phyloP scores from a whole-genome alignment of 2,797 vertebrate genomes.

The Crocidura indochinensis region DNA sequence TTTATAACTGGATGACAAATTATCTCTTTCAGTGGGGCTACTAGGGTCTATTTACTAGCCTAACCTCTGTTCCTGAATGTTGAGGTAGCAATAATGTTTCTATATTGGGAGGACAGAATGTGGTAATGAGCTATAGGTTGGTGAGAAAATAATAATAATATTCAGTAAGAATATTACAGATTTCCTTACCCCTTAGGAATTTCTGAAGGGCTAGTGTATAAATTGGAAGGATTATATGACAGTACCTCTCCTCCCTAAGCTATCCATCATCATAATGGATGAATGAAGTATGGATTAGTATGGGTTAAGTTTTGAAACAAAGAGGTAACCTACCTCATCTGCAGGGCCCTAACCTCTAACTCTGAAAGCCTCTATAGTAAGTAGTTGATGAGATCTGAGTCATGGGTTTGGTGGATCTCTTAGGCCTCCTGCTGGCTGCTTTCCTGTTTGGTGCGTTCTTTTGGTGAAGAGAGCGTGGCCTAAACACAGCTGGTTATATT shows the following conservation, averaged over 20 bases:
- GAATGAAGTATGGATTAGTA: neutral
- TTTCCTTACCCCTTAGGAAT: neutral
- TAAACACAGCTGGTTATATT: neutral
- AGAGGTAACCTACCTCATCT: neutral
- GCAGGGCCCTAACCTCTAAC: neutral
- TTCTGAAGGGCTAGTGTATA: neutral
- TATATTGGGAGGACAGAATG: neutral
- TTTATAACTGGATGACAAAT: neutral
- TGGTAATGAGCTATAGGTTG: neutral
- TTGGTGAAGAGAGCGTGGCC: neutral
- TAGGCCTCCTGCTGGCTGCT: slow-evolving; percentile 44
- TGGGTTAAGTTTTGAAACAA: neutral
- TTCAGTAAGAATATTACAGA: neutral
- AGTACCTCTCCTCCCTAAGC: neutral
- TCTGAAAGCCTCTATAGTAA: neutral
- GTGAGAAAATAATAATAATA: neutral
- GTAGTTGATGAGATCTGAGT: neutral
- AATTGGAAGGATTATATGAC: neutral
- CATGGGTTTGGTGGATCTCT: neutral
- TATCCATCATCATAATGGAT: no score
- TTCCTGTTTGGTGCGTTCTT: neutral
- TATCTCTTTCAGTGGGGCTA: neutral
- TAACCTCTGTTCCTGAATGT: no score
- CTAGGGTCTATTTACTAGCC: neutral
- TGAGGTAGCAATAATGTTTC: neutral